phyloP scores from a whole-genome alignment of 2,797 vertebrate genomes.

The Hemitrygon akajei region DNA sequence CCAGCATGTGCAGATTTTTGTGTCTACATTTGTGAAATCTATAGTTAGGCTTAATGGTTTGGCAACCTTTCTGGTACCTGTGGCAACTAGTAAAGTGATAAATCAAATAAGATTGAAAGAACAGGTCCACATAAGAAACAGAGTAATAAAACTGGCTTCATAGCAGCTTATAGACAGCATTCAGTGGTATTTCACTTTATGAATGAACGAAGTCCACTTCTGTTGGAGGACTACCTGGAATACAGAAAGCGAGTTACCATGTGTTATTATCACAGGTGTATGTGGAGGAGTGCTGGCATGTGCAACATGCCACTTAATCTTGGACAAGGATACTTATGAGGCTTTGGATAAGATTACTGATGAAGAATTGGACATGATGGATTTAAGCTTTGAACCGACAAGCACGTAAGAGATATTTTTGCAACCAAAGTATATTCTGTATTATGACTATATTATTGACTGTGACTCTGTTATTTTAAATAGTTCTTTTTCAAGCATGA shows the following conservation, averaged over 20 bases:
- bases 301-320: conserved; percentile 67
- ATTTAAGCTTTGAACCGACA: conserved; percentile 62
- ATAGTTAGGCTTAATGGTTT: not conserved
- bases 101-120: not conserved
- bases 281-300: conserved; percentile 64
- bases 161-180: not conserved
- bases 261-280: conserved; percentile 48
- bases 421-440: not conserved
- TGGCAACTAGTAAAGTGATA: not conserved
- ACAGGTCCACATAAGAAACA: not conserved
- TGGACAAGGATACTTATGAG: conserved; percentile 55
- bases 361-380: conserved; percentile 67
- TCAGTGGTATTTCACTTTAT: not conserved
- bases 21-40: no score
- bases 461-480: not conserved
- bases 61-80: not conserved
- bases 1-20: no score
- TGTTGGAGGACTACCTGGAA: not conserved
- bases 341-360: conserved; percentile 53
- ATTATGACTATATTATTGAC: no score
- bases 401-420: conserved; percentile 53
- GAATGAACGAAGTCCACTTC: not conserved
- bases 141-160: not conserved
- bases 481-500: not conserved
- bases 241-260: not conserved